Conservation (phyloP, 2,113 vertebrate genomes). For the Pituophis catenifer region DNA sequence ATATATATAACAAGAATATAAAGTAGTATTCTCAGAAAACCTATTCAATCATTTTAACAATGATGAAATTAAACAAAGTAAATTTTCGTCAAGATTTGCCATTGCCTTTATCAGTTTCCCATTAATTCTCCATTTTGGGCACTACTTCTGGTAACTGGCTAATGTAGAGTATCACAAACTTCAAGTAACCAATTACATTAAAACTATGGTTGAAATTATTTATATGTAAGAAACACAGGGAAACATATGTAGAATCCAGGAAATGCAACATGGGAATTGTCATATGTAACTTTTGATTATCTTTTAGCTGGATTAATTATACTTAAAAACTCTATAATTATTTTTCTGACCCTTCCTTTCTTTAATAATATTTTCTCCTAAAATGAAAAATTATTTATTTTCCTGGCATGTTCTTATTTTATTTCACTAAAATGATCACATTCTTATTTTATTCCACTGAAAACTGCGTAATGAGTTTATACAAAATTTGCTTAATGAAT, state of each 20-base stretch:
- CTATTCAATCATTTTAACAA: slow-evolving; percentile 44
- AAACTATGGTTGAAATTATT: slow-evolving; percentile 19
- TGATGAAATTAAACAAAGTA: slow-evolving; percentile 45
- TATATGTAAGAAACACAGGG: not conserved
- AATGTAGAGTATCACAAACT: slow-evolving; percentile 20
- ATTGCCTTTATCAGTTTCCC: slow-evolving; percentile 55
- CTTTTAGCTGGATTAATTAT: not conserved
- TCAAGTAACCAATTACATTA: not conserved
- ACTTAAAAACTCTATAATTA: not conserved
- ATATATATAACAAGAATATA: too few relatives aligned
- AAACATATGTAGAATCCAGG: not conserved
- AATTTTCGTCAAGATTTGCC: slow-evolving; percentile 48
- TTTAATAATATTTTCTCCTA: not conserved
- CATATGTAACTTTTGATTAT: not conserved
- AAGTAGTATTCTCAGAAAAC: slow-evolving; percentile 3
- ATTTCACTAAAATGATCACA: not conserved
- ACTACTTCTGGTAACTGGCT: slow-evolving; percentile 33
- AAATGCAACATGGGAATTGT: not conserved
- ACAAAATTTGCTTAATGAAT: not conserved
- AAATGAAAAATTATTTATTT: not conserved
- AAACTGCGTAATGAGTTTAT: not conserved
- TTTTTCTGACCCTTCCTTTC: not conserved
- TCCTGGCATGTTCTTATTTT: not conserved
- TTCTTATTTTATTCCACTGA: not conserved
- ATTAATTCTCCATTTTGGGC: slow-evolving; percentile 49